Base-by-base conservation (phyloP, 2,797 vertebrate species). In the Diplodus puntazzo region DNA sequence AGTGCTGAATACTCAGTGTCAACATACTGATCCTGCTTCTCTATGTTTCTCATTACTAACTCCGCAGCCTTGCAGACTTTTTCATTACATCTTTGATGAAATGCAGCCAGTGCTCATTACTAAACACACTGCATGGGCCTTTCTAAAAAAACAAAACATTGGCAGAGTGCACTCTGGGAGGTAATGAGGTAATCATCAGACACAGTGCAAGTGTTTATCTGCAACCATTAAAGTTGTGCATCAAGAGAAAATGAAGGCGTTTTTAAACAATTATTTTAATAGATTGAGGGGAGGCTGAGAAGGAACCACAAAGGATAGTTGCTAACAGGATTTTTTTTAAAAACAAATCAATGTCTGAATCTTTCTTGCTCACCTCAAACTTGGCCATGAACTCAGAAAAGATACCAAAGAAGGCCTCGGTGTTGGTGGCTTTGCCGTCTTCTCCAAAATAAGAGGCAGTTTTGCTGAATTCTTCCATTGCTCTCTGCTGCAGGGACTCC, bases 371-470 rank as follows among this genome's bases (percentile, higher is more conserved):
- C 86, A 98, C 98, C 96, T 99, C 98, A 79, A 99, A 99, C 89
- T 98, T 99, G 92, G 86, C 94, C 73, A 97, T 96, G 88, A 99
- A 99, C 67, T 99, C 97, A 0, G 97, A 91, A 79, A 99, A 99
- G 84, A 99, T 99, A 70, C 97, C 97, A 21, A 99, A 99, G 94
- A 99, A 99, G 39, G 96, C 95, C 91, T 99, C 98, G 0, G 96
- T 97, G 67, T 96, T 97, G 25, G 97, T 96, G 88, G 94, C 83
- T 77, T 97, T 97, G 0, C 96, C 87, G 74, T 99, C 98, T 69
- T 99, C 98, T 9, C 98, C 98, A 0, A 99, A 99, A 92, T 96
- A 99, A 49, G 97, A 97, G 27, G 98, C 79, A 0, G 97, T 97
- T 87, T 96, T 97, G 91, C 88, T 79, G 87, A 98, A 98, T 74